These are phyloP conservation scores for Myrmophylax atrothorax DNA, from an alignment of 2,113 vertebrate species.

Conservation along the genomic window DNA sequence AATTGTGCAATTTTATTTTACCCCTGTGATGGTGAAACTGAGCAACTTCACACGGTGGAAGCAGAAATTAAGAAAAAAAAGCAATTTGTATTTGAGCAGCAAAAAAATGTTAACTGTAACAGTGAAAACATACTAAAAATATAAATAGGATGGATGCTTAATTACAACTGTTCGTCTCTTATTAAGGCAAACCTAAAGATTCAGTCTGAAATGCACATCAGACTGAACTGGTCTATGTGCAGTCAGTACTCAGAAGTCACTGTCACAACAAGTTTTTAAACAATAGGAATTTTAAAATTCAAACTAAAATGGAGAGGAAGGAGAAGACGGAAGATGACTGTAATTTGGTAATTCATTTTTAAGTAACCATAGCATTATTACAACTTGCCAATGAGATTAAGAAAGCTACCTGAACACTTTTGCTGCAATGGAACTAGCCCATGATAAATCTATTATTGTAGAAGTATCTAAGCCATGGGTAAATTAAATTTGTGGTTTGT, in stretches of 20 bases:
- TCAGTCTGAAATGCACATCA: background rate
- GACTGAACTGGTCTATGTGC: background rate
- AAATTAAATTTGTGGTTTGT: conserved; percentile 57
- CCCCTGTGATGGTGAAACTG: background rate
- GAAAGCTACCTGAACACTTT: conserved; percentile 33
- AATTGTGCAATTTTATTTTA: background rate
- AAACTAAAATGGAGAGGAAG: background rate
- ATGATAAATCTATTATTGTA: conserved; percentile 48
- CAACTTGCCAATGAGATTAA: conserved; percentile 54
- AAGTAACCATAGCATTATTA: conserved; percentile 19
- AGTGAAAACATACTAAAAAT: background rate
- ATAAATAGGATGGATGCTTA: background rate
- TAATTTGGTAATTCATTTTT: conserved; percentile 13
- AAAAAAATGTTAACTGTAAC: background rate
- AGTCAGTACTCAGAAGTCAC: background rate
- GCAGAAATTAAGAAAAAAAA: background rate
- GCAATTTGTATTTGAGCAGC: background rate
- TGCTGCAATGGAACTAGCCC: conserved; percentile 14
- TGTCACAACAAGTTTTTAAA: background rate
- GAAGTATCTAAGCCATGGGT: conserved; percentile 26
- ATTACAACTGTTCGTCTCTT: background rate
- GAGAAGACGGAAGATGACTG: background rate
- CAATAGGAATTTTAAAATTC: background rate
- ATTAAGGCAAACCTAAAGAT: background rate
- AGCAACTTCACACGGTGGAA: background rate